A percentile compares a stretch with the other conserved stretches of the same genome.
These are phyloP conservation scores for Bathynomus jamesi DNA, from an alignment of 1,140 invertebrate species.

Conservation along the genomic window DNA sequence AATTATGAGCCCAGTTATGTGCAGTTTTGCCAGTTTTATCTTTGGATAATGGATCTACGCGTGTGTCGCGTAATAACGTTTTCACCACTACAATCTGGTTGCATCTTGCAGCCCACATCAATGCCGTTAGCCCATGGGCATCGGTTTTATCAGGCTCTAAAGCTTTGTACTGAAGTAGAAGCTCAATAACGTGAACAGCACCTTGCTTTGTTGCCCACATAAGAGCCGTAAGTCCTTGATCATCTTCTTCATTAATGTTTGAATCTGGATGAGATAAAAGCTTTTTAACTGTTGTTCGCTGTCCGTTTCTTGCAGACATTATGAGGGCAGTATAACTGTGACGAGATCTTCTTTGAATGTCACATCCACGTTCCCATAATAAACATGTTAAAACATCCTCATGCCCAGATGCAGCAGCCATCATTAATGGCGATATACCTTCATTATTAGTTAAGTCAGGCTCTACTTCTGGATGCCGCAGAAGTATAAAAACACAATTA, in stretches of 20 bases:
- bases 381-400: constrained; percentile 25
- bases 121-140: constrained; percentile 25
- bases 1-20: constrained; percentile 16
- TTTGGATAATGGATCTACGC: constrained; percentile 13
- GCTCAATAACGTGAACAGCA: constrained; percentile 27
- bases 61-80: constrained; percentile 31
- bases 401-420: constrained; percentile 25
- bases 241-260: constrained; percentile 33
- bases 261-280: constrained; percentile 25
- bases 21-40: constrained; percentile 27
- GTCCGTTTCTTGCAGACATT: constrained; percentile 25
- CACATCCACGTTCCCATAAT: constrained; percentile 13
- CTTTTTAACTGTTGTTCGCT: constrained; percentile 19
- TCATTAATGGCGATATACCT: constrained; percentile 22
- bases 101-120: constrained; percentile 34
- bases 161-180: constrained; percentile 30
- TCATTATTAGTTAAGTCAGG: constrained; percentile 21
- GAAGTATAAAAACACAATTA: constrained; percentile 26
- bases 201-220: constrained; percentile 24
- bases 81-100: constrained; percentile 29
- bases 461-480: constrained; percentile 21
- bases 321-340: constrained; percentile 29
- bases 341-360: constrained; percentile 7
- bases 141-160: constrained; percentile 23
- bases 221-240: constrained; percentile 25